Base-by-base conservation (phyloP, 2,113 vertebrate genomes). In the Campylorhamphus procurvoides region DNA sequence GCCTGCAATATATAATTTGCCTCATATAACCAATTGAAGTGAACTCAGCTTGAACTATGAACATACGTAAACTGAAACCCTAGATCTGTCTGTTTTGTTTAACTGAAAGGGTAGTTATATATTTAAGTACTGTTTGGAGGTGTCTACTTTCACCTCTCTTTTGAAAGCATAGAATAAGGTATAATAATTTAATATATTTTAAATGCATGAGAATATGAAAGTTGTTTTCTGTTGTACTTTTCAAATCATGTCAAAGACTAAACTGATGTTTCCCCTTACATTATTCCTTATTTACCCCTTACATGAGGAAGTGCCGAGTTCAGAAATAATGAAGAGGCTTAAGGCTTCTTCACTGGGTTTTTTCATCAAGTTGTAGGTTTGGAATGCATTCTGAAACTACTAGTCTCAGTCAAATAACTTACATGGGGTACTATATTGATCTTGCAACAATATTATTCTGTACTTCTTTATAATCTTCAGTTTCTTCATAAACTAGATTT, bases 361-460 rank as follows among this genome's bases (percentile, higher is more conserved):
- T 53, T 27, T 50, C 14, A 78, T 20, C 2, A 1, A 40, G 18
- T 18, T 0, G 0, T 27, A 20, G 9, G 9, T 74, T 58, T 84
- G 50, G 56, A 91, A 93, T 25, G 17, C 35, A 58, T 66, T 93
- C 42, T 74, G 56, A 86, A 93, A 78, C 47, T 74, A 52, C 6
- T 35, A 28, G 28, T 67, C 27, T 46, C 49, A 74, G 46, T 49
- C 44, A 83, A 79, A 80, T 17, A 84, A 84, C 81, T 53, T 15
- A 53, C 10, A 59, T 6, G 3, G 25, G 37, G 47, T 89, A 74
- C 50, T 69, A 71, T 40, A 69, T 11, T 31, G 49, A 84, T 52
- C 37, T 66, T 39, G 18, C 27, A 89, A 68, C 16, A 62, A 16
- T 33, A 79, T 20, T 27, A 52, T 31, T 31, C 37, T 49, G 5